Evolutionary conservation across 2,797 vertebrate genomes (phyloP), one percentile per base, ranked within the genome.

Genomic region (Pseudochaenichthys georgianus): DNA sequence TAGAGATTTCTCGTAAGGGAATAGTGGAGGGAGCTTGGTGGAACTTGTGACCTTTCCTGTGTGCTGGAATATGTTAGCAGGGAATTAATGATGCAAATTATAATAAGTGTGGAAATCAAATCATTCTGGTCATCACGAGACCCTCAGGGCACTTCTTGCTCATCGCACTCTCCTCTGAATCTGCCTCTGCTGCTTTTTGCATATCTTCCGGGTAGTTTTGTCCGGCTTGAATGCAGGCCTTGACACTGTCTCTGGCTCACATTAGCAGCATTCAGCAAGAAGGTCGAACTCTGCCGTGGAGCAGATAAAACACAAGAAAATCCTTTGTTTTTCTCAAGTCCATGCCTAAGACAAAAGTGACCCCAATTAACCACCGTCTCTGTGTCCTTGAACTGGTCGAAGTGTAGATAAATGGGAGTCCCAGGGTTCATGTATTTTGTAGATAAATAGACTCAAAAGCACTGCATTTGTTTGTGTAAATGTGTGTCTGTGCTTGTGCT

Each of bases 351-450:
- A 83, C 55, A 70, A 84, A 88, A 2, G 19, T 64, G 60, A 81
- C 70, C 74, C 75, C 84, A 74, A 79, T 85, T 85, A 91, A 76
- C 48, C 51, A 64, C 47, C 55, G 58, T 86, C 69, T 78, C 11
- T 4, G 38, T 54, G 79, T 72, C 87, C 86, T 87, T 89, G 83
- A 91, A 54, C 72, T 52, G 8, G 61, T 42, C 8, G 21, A 28
- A 15, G 51, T 60, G 58, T 47, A 65, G 81, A 90, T 75, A 81
- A 82, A 89, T 73, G 65, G 63, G 31, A 69, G 38, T 62, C 81
- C 11, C 9, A 48, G 67, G 55, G 66, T 77, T 75, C 19, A 69
- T 61, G 51, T 42, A 51, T 42, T 47, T 64, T 81, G 28, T 55
- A 23, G 51, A 46, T 63, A 50, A 61, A 59, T 45, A 57, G 12